Conservation (phyloP, 2,113 vertebrate genomes). For the Genyomyrus donnyi region DNA sequence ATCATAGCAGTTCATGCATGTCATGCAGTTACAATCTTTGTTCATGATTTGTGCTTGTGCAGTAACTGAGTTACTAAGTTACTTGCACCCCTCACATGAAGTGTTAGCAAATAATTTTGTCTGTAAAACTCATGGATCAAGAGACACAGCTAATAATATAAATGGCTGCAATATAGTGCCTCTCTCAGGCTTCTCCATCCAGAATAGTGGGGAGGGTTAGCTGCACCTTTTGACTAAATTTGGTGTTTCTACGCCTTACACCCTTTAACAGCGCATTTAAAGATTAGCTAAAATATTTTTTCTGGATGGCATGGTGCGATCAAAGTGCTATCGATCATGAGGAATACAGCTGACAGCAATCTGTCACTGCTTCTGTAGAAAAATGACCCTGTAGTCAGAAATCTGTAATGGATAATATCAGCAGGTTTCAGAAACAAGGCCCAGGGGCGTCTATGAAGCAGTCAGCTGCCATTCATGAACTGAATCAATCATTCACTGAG, state of each 20-base stretch:
- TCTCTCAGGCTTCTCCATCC: not conserved
- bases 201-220: not conserved
- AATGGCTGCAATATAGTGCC: not conserved
- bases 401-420: not conserved
- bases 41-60: not conserved
- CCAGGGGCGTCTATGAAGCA: not conserved
- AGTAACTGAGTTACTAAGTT: not conserved
- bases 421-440: not conserved
- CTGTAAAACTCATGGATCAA: not conserved
- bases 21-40: not conserved
- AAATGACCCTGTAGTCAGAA: not conserved
- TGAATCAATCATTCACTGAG: not conserved
- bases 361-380: not conserved
- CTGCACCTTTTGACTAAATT: not conserved
- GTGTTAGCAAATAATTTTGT: not conserved
- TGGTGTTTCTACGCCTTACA: not conserved
- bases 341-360: not conserved
- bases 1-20: not conserved
- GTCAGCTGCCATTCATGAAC: not conserved
- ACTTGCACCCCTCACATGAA: not conserved
- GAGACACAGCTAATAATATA: not conserved
- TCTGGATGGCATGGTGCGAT: not conserved
- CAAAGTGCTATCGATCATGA: not conserved
- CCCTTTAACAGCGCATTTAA: not conserved
- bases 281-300: not conserved